Conservation (phyloP, 1,140 invertebrate genomes). For the Habropoda laboriosa region DNA sequence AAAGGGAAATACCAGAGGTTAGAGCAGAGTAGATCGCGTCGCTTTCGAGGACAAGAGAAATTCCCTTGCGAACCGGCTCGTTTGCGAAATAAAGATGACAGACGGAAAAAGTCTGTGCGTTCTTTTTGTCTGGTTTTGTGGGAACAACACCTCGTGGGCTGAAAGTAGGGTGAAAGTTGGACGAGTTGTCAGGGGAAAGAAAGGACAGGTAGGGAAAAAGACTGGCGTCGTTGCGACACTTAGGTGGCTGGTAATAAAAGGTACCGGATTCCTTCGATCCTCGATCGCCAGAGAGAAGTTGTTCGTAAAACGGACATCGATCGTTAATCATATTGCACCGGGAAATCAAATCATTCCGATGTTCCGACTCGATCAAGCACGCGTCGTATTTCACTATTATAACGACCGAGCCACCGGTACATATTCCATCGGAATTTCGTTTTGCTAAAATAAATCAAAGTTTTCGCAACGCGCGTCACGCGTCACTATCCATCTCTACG, state of each 20-base stretch:
- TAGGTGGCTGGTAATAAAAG: constrained; percentile 18
- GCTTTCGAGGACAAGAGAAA: constrained; percentile 17
- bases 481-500: too few relatives aligned
- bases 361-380: too few relatives aligned
- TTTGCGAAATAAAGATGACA: constrained; percentile 52
- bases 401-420: not conserved
- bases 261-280: too few relatives aligned
- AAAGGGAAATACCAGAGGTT: not conserved
- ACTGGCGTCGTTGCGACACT: constrained; percentile 26
- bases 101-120: constrained; percentile 31
- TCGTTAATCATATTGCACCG: too few relatives aligned
- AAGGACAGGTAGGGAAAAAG: constrained; percentile 19
- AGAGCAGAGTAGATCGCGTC: not conserved
- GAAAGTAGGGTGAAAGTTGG: constrained; percentile 35
- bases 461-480: constrained; percentile 3
- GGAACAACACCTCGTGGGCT: constrained; percentile 42
- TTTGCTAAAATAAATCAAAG: constrained; percentile 11
- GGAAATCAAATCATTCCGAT: too few relatives aligned
- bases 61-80: constrained; percentile 31
- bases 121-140: constrained; percentile 32
- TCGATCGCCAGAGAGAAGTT: not conserved
- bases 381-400: too few relatives aligned
- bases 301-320: too few relatives aligned
- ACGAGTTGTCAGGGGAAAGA: constrained; percentile 33
- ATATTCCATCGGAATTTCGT: not conserved